A percentile compares a stretch with the other conserved stretches of the same genome.
phyloP scores from a whole-genome alignment of 64 coral and sea anemone species.

The Dendrophyllia cribrosa region DNA sequence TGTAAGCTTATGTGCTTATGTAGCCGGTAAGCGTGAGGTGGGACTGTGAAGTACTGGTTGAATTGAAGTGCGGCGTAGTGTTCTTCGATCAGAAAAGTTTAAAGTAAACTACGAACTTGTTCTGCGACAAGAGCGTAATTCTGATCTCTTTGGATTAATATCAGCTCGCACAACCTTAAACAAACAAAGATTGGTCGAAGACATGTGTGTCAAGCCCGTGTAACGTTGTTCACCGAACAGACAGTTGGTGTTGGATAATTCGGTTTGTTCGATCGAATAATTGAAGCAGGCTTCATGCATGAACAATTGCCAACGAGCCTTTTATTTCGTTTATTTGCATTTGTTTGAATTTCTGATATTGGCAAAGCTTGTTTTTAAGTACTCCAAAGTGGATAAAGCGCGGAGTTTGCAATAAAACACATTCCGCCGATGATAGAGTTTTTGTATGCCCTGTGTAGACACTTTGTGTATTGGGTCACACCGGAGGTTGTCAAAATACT shows the following conservation, averaged over 20 bases:
- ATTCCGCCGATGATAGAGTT: not conserved
- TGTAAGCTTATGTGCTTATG: not conserved
- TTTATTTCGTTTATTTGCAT: not conserved
- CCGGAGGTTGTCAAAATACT: not conserved
- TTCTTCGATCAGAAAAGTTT: not conserved
- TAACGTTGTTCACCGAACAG: not conserved
- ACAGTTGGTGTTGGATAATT: not conserved
- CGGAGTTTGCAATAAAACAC: not conserved
- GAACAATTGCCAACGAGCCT: not conserved
- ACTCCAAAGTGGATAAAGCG: not conserved
- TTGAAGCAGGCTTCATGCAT: not conserved
- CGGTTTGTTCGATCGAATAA: not conserved
- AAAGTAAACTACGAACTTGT: not conserved
- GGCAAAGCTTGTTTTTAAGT: not conserved
- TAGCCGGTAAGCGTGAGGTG: not conserved
- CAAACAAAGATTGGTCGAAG: not conserved
- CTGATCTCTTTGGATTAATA: conserved; percentile 12
- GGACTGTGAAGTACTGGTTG: not conserved
- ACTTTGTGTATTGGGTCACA: not conserved
- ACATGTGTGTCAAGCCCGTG: not conserved
- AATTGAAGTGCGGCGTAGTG: too few species aligned
- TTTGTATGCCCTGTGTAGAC: not conserved
- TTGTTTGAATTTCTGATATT: conserved; percentile 43
- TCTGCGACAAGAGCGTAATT: not conserved
- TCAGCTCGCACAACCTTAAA: not conserved